phyloP scores from a whole-genome alignment of 2,797 vertebrate species.

The Sarcoramphus papa region DNA sequence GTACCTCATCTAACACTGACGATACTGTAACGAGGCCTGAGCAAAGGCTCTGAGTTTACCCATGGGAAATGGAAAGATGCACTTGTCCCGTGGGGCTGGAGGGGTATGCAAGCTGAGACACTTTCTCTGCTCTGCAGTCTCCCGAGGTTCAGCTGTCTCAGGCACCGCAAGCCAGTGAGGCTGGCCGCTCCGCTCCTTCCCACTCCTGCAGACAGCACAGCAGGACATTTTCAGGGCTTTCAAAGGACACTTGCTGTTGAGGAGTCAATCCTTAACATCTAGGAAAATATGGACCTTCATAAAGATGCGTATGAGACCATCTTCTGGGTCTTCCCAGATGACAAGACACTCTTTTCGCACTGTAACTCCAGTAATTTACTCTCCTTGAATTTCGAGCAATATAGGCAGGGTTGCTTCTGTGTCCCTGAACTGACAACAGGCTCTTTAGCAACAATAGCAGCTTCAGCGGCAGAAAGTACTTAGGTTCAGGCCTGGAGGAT shows the following conservation, averaged over 20 bases:
- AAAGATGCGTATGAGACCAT: not conserved
- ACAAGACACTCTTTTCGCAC: not conserved
- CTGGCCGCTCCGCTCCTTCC: not conserved
- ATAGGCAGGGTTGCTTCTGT: not conserved
- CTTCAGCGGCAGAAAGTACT: not conserved
- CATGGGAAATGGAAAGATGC: not conserved
- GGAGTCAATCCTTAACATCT: not conserved
- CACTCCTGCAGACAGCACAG: not conserved
- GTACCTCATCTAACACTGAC: not conserved
- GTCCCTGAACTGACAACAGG: not conserved
- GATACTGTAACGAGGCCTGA: not conserved
- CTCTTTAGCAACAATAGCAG: slow-evolving; percentile 14
- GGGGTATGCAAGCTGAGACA: not conserved
- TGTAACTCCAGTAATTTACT: not conserved
- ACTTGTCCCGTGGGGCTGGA: not conserved
- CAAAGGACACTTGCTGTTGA: not conserved
- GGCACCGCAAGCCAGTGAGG: not conserved
- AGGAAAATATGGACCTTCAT: not conserved
- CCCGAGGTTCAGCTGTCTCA: not conserved
- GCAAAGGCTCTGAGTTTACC: not conserved
- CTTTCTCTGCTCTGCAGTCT: not conserved
- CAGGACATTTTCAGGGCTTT: not conserved
- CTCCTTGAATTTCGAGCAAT: not conserved
- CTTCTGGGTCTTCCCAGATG: not conserved
- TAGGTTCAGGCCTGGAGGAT: slow-evolving; percentile 34